Evolutionary conservation across 2,797 vertebrate genomes (phyloP).

Genomic region (Tangara arthus): DNA sequence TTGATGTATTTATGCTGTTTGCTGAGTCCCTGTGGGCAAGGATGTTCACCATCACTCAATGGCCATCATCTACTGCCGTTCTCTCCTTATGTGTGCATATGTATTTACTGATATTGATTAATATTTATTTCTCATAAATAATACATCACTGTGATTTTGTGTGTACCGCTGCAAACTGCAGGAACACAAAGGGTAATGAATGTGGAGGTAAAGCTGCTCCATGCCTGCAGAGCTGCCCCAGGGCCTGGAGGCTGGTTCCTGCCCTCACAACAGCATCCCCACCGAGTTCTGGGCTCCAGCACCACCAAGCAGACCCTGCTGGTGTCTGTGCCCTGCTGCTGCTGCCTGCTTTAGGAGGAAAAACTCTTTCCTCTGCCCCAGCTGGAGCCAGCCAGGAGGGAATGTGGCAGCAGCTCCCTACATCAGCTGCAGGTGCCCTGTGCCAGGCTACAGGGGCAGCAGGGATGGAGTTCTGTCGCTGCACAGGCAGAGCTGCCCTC

Average conservation of each 20-base stretch:
- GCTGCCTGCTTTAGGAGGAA: not conserved
- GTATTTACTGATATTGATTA: not conserved
- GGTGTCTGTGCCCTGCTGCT: not conserved
- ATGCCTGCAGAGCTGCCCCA: not conserved
- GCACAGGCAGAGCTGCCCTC: fast-evolving
- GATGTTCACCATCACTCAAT: not conserved
- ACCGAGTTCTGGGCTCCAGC: fast-evolving
- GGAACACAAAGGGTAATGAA: not conserved
- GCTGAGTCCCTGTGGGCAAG: not conserved
- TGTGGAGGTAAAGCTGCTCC: fast-evolving
- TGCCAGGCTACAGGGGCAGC: not conserved
- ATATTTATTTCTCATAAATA: conserved; percentile 30
- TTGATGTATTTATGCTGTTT: not conserved
- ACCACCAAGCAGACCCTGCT: not conserved
- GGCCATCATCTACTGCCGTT: not conserved
- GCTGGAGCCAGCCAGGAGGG: not conserved
- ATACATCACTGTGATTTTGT: not conserved
- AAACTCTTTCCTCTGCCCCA: not conserved
- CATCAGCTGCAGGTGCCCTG: not conserved
- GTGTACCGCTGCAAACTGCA: not conserved
- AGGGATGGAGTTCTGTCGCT: not conserved
- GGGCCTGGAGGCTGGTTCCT: not conserved
- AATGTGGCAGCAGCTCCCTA: fast-evolving
- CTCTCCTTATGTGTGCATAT: not conserved
- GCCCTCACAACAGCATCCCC: fast-evolving